Evolutionary conservation across 2,113 vertebrate species (phyloP).

Genomic region (Bambusicola thoracicus): DNA sequence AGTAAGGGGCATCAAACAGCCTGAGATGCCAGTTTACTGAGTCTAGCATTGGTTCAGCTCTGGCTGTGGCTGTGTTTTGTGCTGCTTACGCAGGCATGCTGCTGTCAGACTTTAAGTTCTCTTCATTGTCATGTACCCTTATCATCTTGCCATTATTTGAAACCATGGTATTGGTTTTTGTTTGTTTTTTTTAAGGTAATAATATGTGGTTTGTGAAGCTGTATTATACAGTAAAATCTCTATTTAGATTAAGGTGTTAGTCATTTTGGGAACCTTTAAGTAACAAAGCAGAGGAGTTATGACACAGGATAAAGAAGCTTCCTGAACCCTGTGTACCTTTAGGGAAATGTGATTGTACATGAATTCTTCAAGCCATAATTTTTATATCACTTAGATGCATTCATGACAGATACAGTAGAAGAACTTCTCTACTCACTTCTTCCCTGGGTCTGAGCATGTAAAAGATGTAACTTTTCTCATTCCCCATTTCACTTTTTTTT

Average conservation of each 20-base stretch:
- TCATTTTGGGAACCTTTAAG: background rate
- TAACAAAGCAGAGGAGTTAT: background rate
- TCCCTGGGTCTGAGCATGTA: background rate
- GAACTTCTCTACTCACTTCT: background rate
- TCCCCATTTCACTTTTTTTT: background rate
- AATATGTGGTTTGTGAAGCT: slow-evolving; percentile 3
- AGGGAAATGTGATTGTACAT: background rate
- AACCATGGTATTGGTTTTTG: background rate
- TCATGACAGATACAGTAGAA: background rate
- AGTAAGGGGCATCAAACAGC: background rate
- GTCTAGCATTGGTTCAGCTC: background rate
- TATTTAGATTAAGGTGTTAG: slow-evolving; percentile 17
- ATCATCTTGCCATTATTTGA: slow-evolving; percentile 26
- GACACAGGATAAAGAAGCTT: slow-evolving; percentile 9
- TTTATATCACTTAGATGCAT: slow-evolving; percentile 18
- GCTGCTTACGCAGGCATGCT: background rate
- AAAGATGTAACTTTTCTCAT: background rate
- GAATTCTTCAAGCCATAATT: slow-evolving; percentile 8
- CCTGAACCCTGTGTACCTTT: background rate
- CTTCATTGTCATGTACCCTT: background rate
- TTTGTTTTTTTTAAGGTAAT: slow-evolving; percentile 33
- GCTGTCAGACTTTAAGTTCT: background rate
- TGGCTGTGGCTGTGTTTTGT: rapidly evolving
- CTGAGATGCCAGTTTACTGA: background rate
- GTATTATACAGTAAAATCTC: slow-evolving; percentile 45